Percentiles rank a stretch among this genome's conserved stretches.
Conservation (phyloP, 2,113 vertebrate genomes). For the Camelus dromedarius region DNA sequence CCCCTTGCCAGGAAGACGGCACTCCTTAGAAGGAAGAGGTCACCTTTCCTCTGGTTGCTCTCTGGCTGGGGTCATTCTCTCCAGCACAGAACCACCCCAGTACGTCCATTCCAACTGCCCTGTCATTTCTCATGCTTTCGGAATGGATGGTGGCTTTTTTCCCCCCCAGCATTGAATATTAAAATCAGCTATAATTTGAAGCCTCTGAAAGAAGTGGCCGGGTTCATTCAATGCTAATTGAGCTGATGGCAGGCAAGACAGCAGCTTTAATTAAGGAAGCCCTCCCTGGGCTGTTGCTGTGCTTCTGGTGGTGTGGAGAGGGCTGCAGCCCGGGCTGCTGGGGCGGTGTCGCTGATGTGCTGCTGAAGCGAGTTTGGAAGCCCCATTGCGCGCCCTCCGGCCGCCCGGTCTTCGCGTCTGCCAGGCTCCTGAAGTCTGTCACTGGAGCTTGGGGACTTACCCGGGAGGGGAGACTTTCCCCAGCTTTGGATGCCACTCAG, state of each 20-base stretch:
- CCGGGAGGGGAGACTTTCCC: slow-evolving; percentile 21
- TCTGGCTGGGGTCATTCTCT: background rate
- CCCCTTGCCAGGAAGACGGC: background rate
- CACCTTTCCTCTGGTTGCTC: background rate
- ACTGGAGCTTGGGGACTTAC: background rate
- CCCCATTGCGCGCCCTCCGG: background rate
- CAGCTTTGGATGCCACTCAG: slow-evolving; percentile 39
- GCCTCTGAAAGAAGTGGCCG: slow-evolving; percentile 42
- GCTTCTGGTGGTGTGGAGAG: background rate
- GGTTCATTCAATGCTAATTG: slow-evolving; percentile 63
- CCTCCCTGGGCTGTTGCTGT: background rate
- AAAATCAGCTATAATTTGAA: slow-evolving; percentile 59
- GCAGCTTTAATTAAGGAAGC: slow-evolving; percentile 55
- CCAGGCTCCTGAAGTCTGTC: slow-evolving; percentile 24
- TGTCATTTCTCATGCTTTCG: background rate
- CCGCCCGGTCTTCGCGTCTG: background rate
- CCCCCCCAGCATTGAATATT: background rate
- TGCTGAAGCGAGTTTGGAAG: background rate
- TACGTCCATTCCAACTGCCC: background rate
- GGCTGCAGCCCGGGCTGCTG: background rate
- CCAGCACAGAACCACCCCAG: background rate
- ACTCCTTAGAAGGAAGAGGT: background rate
- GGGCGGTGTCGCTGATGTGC: background rate
- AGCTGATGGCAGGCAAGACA: slow-evolving; percentile 30
- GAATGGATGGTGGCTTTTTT: background rate